These are phyloP conservation scores for Rhinoptilus africanus DNA, from an alignment of 2,113 vertebrate species.

Conservation along the genomic window DNA sequence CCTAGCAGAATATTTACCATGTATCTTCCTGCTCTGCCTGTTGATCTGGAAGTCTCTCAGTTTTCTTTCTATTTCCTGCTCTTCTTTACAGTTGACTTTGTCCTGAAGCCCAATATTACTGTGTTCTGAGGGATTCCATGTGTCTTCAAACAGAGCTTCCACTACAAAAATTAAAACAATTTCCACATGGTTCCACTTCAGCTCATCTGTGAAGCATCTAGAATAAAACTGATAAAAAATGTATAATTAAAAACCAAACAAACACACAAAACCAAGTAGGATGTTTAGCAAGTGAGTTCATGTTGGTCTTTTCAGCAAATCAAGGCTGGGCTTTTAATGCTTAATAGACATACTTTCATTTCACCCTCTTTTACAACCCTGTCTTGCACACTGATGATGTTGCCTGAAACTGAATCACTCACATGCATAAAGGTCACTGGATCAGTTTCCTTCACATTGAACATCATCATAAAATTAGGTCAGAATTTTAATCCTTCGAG, in stretches of 20 bases:
- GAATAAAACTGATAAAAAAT: not conserved
- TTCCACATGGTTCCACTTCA: not conserved
- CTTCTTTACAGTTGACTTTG: not conserved
- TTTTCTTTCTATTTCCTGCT: not conserved
- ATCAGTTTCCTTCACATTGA: not conserved
- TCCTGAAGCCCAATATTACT: not conserved
- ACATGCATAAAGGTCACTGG: accelerated
- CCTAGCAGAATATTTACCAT: not conserved
- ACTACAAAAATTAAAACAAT: not conserved
- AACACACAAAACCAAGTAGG: not conserved
- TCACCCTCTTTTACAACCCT: not conserved
- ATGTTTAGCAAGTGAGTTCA: not conserved
- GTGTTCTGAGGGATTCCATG: not conserved
- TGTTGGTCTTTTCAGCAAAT: not conserved
- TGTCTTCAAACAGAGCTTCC: not conserved
- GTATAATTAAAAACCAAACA: not conserved
- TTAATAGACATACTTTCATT: not conserved
- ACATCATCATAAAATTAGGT: accelerated
- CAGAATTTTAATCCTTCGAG: not conserved
- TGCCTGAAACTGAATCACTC: not conserved
- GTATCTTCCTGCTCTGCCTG: not conserved
- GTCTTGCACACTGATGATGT: not conserved
- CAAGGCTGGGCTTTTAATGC: not conserved
- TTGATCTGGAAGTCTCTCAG: not conserved
- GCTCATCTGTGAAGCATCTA: not conserved